phyloP scores from a whole-genome alignment of 2,888 invertebrate genomes.

The Pandemis heparana region DNA sequence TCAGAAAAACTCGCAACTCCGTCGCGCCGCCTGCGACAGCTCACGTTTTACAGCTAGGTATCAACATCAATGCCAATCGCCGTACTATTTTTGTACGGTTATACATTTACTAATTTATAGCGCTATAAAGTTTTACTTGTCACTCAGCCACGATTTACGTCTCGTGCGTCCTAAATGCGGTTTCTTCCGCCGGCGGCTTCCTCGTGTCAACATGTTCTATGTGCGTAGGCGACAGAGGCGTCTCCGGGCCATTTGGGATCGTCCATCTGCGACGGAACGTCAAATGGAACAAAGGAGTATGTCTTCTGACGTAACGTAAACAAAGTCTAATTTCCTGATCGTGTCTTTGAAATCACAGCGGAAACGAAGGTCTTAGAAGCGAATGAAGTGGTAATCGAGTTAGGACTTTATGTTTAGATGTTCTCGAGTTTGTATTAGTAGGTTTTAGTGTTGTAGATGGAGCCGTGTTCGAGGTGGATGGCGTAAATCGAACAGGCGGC shows the following conservation, averaged over 20 bases:
- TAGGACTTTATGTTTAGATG: slow-evolving; percentile 48
- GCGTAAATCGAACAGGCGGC: slow-evolving; percentile 79
- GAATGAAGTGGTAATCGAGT: neutral
- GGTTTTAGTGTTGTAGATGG: slow-evolving; percentile 49
- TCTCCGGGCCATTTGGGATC: slow-evolving; percentile 69
- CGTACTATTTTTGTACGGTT: slow-evolving; percentile 74
- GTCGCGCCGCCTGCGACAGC: slow-evolving; percentile 71
- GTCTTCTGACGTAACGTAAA: slow-evolving; percentile 77
- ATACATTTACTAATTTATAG: slow-evolving; percentile 80
- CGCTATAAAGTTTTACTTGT: slow-evolving; percentile 83
- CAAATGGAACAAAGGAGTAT: slow-evolving; percentile 73
- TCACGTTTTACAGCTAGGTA: slow-evolving; percentile 75
- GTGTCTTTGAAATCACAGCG: slow-evolving; percentile 58
- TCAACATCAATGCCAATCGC: slow-evolving; percentile 73
- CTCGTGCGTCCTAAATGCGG: slow-evolving; percentile 79
- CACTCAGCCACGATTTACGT: slow-evolving; percentile 81
- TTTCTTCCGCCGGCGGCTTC: slow-evolving; percentile 82
- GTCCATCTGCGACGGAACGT: slow-evolving; percentile 70
- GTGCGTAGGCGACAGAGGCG: slow-evolving; percentile 71
- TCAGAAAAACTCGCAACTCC: slow-evolving; percentile 25
- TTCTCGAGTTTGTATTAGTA: slow-evolving; percentile 50
- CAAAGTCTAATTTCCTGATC: slow-evolving; percentile 82
- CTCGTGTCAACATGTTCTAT: slow-evolving; percentile 78
- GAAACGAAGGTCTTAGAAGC: slow-evolving; percentile 30
- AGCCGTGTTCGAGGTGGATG: slow-evolving; percentile 55